These are phyloP conservation scores for Anodontia alba DNA, from an alignment of 2,888 invertebrate genomes.

Conservation along the genomic window DNA sequence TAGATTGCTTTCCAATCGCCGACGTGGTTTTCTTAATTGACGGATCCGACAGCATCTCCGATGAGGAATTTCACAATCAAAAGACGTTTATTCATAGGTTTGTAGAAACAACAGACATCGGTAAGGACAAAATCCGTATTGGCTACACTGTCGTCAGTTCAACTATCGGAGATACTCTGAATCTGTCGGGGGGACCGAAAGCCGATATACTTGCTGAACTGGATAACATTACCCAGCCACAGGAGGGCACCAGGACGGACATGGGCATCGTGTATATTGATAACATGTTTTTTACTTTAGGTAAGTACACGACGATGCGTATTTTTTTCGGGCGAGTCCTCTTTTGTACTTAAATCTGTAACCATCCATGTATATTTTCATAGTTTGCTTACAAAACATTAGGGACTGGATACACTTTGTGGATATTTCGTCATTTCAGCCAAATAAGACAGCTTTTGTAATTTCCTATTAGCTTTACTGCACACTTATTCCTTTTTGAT, in stretches of 20 bases:
- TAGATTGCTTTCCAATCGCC: constrained; percentile 52
- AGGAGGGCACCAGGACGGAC: constrained; percentile 59
- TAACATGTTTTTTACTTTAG: constrained; percentile 48
- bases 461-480: too few species aligned
- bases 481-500: too few species aligned
- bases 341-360: too few species aligned
- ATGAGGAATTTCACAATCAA: constrained; percentile 53
- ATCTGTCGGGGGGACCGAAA: constrained; percentile 24
- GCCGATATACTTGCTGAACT: constrained; percentile 24
- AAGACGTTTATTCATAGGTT: constrained; percentile 45
- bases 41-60: constrained; percentile 62
- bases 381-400: too few species aligned
- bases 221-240: constrained; percentile 44
- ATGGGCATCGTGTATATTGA: constrained; percentile 56
- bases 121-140: constrained; percentile 40
- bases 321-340: too few species aligned
- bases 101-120: constrained; percentile 39
- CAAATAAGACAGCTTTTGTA: too few species aligned
- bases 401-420: too few species aligned
- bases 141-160: constrained; percentile 56
- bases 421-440: too few species aligned
- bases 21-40: constrained; percentile 62
- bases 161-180: constrained; percentile 44
- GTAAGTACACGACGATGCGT: too few species aligned
- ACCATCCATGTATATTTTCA: too few species aligned